These are phyloP conservation scores for Metalampra italica DNA, from an alignment of 2,888 invertebrate species.

Conservation along the genomic window DNA sequence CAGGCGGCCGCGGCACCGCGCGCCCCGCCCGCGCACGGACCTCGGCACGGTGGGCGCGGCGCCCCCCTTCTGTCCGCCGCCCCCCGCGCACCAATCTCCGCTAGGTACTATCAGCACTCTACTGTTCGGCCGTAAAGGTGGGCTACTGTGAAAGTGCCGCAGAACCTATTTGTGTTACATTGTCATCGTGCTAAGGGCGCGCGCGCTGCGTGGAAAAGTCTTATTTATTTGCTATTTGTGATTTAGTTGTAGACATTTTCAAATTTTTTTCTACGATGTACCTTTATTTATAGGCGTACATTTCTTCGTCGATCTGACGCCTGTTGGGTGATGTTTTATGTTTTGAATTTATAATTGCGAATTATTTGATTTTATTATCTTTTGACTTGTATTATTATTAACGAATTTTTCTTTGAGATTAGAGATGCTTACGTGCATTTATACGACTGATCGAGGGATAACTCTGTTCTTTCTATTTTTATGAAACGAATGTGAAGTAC, in stretches of 20 bases:
- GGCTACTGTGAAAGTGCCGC: constrained; percentile 75
- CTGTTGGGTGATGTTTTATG: constrained; percentile 29
- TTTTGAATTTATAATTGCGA: constrained; percentile 39
- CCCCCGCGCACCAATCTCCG: constrained; percentile 53
- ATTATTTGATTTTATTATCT: constrained; percentile 39
- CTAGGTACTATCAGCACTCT: constrained; percentile 88
- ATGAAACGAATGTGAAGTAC: constrained; percentile 18
- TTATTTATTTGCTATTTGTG: constrained; percentile 34
- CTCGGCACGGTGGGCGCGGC: constrained; percentile 44
- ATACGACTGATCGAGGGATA: constrained; percentile 36
- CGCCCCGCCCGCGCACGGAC: constrained; percentile 53
- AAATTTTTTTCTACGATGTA: constrained; percentile 28
- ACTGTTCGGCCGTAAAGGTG: constrained; percentile 91
- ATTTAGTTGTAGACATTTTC: constrained; percentile 34
- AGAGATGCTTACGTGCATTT: constrained; percentile 57
- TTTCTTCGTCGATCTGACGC: constrained; percentile 2
- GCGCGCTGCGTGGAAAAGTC: constrained; percentile 3
- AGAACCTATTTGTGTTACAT: constrained; percentile 8
- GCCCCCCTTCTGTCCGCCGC: constrained; percentile 31
- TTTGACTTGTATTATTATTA: constrained; percentile 57
- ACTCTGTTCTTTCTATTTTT: constrained; percentile 12
- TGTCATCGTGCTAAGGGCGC: not conserved
- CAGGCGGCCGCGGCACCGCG: constrained; percentile 58
- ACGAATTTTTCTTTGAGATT: constrained; percentile 34
- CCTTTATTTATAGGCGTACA: constrained; percentile 20